Evolutionary conservation across 2,113 vertebrate genomes (phyloP).

Genomic region (Rhombomys opimus): DNA sequence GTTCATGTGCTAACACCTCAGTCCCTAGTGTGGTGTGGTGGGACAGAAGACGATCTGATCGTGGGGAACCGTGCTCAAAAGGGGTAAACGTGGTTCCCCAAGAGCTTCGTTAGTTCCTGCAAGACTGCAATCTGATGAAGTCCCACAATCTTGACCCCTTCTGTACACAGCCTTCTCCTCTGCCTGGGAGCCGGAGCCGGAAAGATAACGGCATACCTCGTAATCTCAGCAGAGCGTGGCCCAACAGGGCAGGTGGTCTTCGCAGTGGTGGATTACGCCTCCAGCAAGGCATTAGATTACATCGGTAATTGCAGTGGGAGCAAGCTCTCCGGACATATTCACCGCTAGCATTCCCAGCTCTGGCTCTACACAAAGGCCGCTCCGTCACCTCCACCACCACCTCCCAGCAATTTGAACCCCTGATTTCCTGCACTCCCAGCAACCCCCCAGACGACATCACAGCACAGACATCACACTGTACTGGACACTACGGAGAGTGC

Average conservation of each 20-base stretch:
- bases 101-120: too few relatives aligned
- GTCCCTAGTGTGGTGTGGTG: too few relatives aligned
- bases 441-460: background rate
- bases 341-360: background rate
- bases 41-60: background rate
- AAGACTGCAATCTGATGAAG: background rate
- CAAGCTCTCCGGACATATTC: background rate
- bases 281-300: background rate
- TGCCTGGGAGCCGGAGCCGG: background rate
- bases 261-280: background rate
- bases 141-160: background rate
- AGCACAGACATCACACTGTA: fast-evolving
- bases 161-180: background rate
- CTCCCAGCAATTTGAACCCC: too few relatives aligned
- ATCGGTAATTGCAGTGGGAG: background rate
- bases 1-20: background rate
- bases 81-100: fast-evolving
- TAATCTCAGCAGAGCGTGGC: background rate
- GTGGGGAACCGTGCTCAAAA: background rate
- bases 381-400: fast-evolving
- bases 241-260: background rate
- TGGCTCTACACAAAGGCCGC: background rate
- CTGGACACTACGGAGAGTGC: background rate
- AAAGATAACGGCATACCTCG: background rate
- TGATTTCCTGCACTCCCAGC: background rate